phyloP scores from a whole-genome alignment of 2,888 invertebrate species.

The Sarcophaga rosellei region DNA sequence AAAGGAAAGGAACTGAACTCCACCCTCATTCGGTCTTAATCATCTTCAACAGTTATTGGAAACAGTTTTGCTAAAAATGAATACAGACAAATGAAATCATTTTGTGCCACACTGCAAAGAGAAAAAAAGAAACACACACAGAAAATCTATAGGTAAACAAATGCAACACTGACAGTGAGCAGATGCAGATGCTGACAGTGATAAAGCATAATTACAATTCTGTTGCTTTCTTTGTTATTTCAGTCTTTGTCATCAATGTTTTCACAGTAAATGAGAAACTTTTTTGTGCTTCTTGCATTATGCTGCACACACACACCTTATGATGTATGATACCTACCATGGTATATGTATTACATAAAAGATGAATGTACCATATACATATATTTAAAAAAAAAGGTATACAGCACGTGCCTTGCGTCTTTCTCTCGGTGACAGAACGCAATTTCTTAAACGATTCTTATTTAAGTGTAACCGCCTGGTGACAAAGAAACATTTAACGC shows the following conservation, averaged over 20 bases:
- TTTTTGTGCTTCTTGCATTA: background rate
- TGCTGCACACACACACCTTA: constrained; percentile 22
- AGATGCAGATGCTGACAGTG: constrained; percentile 61
- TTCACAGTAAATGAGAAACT: constrained; percentile 3
- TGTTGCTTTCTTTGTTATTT: constrained; percentile 3
- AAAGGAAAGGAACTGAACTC: background rate
- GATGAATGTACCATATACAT: constrained; percentile 25
- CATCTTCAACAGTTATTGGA: background rate
- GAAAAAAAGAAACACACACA: constrained; percentile 24
- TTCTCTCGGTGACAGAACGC: constrained; percentile 34
- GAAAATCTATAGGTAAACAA: constrained; percentile 20
- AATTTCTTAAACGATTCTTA: constrained; percentile 17
- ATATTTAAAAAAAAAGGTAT: background rate
- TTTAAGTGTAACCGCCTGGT: constrained; percentile 15
- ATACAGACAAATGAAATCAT: background rate
- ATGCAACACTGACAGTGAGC: constrained; percentile 8
- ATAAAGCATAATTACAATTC: constrained; percentile 64
- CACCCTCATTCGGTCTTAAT: constrained; percentile 39
- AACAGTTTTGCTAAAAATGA: constrained; percentile 10
- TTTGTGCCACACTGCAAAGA: constrained; percentile 15
- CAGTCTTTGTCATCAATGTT: background rate
- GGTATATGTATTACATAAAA: constrained; percentile 32
- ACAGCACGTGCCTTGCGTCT: constrained; percentile 39
- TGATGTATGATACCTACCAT: constrained; percentile 45
- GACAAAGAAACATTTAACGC: constrained; percentile 26